Evolutionary conservation across 2,888 invertebrate genomes (phyloP).

Genomic region (Notodonta ziczac): DNA sequence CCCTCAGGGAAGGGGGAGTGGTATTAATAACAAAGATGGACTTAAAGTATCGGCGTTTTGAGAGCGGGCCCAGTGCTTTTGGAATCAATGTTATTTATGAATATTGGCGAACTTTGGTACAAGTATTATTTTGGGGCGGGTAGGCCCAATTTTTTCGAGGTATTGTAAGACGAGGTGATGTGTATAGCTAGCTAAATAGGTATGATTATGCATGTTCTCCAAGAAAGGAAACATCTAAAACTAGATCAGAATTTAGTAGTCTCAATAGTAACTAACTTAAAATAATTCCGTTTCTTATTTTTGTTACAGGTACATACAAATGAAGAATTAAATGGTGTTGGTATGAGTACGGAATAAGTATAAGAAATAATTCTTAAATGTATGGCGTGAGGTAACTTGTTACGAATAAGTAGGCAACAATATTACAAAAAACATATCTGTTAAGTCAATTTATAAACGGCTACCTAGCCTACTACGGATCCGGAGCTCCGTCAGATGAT

Average conservation of each 20-base stretch:
- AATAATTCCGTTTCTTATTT: neutral
- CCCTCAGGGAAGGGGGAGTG: neutral
- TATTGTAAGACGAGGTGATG: too few relatives aligned
- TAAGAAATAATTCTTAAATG: neutral
- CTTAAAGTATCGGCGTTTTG: neutral
- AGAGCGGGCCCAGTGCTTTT: neutral
- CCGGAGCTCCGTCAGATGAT: neutral
- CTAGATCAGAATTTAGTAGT: too few relatives aligned
- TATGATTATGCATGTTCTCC: too few relatives aligned
- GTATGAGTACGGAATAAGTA: neutral
- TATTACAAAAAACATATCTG: too few relatives aligned
- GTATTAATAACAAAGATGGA: constrained; percentile 1
- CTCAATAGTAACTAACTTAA: neutral
- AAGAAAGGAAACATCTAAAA: too few relatives aligned
- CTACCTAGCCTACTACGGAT: neutral
- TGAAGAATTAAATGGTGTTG: neutral
- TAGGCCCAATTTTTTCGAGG: too few relatives aligned
- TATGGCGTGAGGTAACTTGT: too few relatives aligned
- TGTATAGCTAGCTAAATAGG: too few relatives aligned
- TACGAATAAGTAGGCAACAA: too few relatives aligned
- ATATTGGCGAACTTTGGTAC: neutral
- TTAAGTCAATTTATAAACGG: too few relatives aligned
- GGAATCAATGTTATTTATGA: constrained; percentile 1
- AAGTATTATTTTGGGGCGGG: neutral
- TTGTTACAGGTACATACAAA: neutral